Conservation (phyloP, 2,888 invertebrate species). For the Diarsia mendica region DNA sequence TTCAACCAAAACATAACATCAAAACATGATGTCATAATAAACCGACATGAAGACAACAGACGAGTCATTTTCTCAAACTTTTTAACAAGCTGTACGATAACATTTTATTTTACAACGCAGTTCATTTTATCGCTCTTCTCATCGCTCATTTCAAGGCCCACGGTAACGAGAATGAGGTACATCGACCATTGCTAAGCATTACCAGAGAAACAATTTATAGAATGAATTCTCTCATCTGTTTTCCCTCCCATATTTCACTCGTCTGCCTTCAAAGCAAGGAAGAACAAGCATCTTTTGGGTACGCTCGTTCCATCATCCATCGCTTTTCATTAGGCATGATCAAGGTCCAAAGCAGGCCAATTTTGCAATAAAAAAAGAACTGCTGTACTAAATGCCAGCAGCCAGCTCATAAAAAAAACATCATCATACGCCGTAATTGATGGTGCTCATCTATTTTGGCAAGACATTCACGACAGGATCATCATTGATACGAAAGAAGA, state of each 20-base stretch:
- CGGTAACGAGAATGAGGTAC: conserved; percentile 37
- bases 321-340: too few relatives aligned
- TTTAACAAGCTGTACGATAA: conserved; percentile 59
- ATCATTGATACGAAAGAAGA: background rate
- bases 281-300: too few relatives aligned
- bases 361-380: too few relatives aligned
- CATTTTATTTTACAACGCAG: conserved; percentile 47
- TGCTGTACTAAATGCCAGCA: background rate
- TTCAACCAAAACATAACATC: conserved; percentile 11
- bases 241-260: too few relatives aligned
- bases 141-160: conserved; percentile 42
- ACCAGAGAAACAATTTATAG: conserved; percentile 12
- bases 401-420: background rate
- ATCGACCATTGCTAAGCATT: conserved; percentile 32
- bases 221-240: too few relatives aligned
- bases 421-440: background rate
- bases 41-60: conserved; percentile 16
- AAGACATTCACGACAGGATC: background rate
- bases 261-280: too few relatives aligned
- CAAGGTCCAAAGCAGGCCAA: too few relatives aligned
- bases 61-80: conserved; percentile 38
- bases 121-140: conserved; percentile 48
- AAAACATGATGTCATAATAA: conserved; percentile 5
- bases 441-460: background rate
- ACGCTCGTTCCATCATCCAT: too few relatives aligned